These are phyloP conservation scores for Drosophila falleni DNA, from an alignment of 2,888 invertebrate species.

Conservation along the genomic window DNA sequence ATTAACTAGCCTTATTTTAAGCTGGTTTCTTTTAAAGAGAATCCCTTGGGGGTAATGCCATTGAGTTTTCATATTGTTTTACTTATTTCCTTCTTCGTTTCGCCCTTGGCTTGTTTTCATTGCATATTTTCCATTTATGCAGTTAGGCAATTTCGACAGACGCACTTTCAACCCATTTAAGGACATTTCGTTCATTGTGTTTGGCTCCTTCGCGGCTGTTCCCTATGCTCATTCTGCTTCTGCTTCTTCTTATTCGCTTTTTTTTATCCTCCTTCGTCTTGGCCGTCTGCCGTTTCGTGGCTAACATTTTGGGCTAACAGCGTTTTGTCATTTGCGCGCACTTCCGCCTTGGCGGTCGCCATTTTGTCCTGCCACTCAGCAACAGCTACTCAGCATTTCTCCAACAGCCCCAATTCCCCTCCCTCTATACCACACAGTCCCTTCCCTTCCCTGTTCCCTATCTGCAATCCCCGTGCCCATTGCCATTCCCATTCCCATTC, in stretches of 20 bases:
- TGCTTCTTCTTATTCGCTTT: background rate
- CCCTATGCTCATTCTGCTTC: background rate
- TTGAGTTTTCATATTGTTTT: slow-evolving; percentile 12
- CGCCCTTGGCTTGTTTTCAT: slow-evolving; percentile 11
- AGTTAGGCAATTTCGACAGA: slow-evolving; percentile 32
- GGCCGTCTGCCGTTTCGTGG: slow-evolving; percentile 16
- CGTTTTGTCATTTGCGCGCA: slow-evolving; percentile 64
- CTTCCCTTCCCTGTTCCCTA: background rate
- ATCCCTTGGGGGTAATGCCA: background rate
- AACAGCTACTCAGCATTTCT: slow-evolving; percentile 37
- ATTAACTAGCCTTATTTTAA: background rate
- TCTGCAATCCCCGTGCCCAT: background rate
- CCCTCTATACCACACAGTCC: background rate
- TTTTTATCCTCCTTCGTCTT: background rate
- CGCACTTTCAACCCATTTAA: slow-evolving; percentile 40
- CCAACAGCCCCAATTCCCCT: background rate
- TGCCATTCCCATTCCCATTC: background rate
- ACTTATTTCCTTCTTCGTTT: background rate
- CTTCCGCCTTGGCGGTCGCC: slow-evolving; percentile 55
- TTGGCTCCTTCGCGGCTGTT: slow-evolving; percentile 4
- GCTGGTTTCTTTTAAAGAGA: background rate
- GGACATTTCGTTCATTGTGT: slow-evolving; percentile 15
- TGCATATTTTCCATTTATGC: slow-evolving; percentile 45
- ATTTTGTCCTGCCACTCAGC: slow-evolving; percentile 57
- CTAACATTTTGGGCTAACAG: slow-evolving; percentile 40